phyloP scores from a whole-genome alignment of 2,113 vertebrate species.

The Oreochromis aureus region DNA sequence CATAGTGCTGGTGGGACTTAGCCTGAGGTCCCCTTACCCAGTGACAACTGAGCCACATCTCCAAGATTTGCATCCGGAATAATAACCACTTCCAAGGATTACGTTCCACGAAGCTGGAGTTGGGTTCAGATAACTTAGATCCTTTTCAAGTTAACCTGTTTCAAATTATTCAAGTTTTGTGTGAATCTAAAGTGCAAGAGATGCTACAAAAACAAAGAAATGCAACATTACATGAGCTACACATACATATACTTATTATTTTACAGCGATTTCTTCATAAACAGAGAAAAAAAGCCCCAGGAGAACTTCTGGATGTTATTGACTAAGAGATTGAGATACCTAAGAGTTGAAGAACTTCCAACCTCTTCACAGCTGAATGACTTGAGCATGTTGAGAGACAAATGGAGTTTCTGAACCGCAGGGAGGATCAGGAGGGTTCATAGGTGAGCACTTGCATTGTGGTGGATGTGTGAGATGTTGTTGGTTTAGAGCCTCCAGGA shows the following conservation, averaged over 20 bases:
- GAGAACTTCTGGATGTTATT: not conserved
- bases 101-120: not conserved
- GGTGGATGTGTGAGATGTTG: not conserved
- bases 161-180: not conserved
- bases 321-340: not conserved
- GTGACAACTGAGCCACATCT: not conserved
- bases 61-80: not conserved
- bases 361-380: not conserved
- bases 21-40: not conserved
- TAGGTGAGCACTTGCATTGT: not conserved
- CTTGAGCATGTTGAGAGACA: slow-evolving; percentile 15
- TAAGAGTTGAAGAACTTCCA: not conserved
- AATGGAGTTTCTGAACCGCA: not conserved
- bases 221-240: not conserved
- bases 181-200: not conserved
- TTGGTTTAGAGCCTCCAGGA: slow-evolving; percentile 18
- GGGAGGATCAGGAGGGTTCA: not conserved
- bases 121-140: not conserved
- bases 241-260: not conserved
- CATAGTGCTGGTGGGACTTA: not conserved
- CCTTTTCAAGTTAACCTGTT: not conserved
- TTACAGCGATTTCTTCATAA: not conserved
- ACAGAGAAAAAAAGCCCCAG: not conserved
- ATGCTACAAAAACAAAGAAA: not conserved
- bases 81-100: not conserved